Evolutionary conservation across 1,140 invertebrate species (phyloP).

Genomic region (Neuroterus valhalla): DNA sequence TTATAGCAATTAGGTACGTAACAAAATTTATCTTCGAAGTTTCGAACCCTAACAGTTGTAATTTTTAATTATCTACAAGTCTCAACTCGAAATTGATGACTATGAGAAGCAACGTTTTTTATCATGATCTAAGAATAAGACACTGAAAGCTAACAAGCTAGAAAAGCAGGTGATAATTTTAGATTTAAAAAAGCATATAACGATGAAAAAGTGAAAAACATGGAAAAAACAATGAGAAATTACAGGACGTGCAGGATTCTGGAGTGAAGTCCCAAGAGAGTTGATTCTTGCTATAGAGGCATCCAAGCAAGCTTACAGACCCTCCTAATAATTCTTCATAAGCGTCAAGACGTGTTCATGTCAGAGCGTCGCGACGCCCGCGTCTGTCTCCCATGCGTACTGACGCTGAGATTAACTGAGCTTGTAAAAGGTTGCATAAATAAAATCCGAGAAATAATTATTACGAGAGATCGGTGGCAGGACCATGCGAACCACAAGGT

Average conservation of each 20-base stretch:
- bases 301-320: conserved; percentile 54
- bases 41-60: no score
- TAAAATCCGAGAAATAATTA: conserved; percentile 61
- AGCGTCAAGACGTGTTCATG: conserved; percentile 67
- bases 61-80: no score
- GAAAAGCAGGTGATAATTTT: no score
- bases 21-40: no score
- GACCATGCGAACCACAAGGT: conserved; percentile 30
- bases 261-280: background rate
- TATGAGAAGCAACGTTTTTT: no score
- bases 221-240: background rate
- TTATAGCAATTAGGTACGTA: no score
- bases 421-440: conserved; percentile 64
- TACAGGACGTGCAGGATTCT: conserved; percentile 34
- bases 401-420: conserved; percentile 50
- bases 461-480: conserved; percentile 33
- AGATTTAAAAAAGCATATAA: background rate
- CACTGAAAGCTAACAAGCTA: no score
- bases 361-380: conserved; percentile 67
- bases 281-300: conserved; percentile 26
- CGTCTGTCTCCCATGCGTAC: conserved; percentile 59
- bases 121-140: no score
- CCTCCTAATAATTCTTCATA: conserved; percentile 68
- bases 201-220: background rate
- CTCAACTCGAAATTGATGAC: no score